Conservation (phyloP, 2,113 vertebrate species). For the Archocentrus centrarchus region DNA sequence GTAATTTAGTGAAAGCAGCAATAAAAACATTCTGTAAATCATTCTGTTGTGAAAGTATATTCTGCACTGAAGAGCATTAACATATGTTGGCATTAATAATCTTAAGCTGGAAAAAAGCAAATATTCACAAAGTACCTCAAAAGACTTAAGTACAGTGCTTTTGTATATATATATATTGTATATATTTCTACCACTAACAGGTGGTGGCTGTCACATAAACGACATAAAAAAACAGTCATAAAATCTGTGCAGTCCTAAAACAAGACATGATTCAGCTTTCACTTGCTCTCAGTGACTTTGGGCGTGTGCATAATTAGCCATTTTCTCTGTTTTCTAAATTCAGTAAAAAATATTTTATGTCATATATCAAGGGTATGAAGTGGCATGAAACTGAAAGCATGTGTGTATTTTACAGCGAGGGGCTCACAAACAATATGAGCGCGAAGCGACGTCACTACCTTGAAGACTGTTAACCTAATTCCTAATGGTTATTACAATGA, state of each 20-base stretch:
- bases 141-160: background rate
- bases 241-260: constrained; percentile 4
- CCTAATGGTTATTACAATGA: constrained; percentile 75
- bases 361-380: constrained; percentile 36
- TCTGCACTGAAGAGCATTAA: background rate
- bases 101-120: background rate
- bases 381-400: constrained; percentile 44
- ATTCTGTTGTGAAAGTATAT: background rate
- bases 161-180: too few relatives aligned
- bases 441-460: constrained; percentile 46
- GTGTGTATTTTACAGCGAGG: constrained; percentile 54
- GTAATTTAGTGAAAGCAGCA: background rate
- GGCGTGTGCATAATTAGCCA: constrained; percentile 51
- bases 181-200: background rate
- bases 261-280: background rate
- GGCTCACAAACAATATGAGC: constrained; percentile 44
- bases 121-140: background rate
- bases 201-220: background rate
- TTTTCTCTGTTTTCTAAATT: constrained; percentile 34
- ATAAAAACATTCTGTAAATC: background rate
- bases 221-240: background rate
- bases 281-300: constrained; percentile 35
- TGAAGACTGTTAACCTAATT: constrained; percentile 54
- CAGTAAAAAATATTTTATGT: constrained; percentile 46
- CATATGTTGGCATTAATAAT: background rate